A percentile compares a stretch with the other conserved stretches of the same genome.
Conservation (phyloP, 2,113 vertebrate species). For the Chitala chitala region DNA sequence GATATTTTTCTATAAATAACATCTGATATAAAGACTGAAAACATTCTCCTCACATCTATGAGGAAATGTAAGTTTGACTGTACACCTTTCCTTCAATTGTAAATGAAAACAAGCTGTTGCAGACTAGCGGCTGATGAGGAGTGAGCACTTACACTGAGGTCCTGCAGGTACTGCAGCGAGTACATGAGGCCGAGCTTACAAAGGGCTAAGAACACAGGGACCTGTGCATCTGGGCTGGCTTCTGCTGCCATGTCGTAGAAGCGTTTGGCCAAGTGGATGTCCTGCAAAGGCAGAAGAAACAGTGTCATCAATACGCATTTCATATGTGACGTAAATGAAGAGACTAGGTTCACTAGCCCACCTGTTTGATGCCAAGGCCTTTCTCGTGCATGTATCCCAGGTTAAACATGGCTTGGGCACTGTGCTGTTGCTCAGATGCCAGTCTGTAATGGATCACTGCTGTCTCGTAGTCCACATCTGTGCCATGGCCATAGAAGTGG, state of each 20-base stretch:
- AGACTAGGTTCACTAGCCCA: slow-evolving; percentile 42
- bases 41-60: no score
- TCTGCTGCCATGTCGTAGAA: slow-evolving; percentile 99
- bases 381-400: slow-evolving; percentile 98
- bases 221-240: slow-evolving; percentile 94
- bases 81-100: no score
- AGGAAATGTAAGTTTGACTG: no score
- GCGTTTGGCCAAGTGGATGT: slow-evolving; percentile 94
- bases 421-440: slow-evolving; percentile 95
- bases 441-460: slow-evolving; percentile 95
- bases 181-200: slow-evolving; percentile 90
- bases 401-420: slow-evolving; percentile 97
- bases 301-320: background rate
- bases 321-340: background rate
- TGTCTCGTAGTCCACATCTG: slow-evolving; percentile 94
- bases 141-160: slow-evolving; percentile 80
- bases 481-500: slow-evolving; percentile 95
- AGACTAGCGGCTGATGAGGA: no score
- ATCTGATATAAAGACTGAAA: no score
- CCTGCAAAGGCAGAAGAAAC: slow-evolving; percentile 55
- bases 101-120: no score
- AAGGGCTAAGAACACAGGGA: slow-evolving; percentile 92
- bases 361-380: slow-evolving; percentile 95
- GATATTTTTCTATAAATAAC: no score
- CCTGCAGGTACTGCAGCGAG: slow-evolving; percentile 80